Base-by-base conservation (phyloP, 2,888 invertebrate genomes). In the Drosophila ustulata region DNA sequence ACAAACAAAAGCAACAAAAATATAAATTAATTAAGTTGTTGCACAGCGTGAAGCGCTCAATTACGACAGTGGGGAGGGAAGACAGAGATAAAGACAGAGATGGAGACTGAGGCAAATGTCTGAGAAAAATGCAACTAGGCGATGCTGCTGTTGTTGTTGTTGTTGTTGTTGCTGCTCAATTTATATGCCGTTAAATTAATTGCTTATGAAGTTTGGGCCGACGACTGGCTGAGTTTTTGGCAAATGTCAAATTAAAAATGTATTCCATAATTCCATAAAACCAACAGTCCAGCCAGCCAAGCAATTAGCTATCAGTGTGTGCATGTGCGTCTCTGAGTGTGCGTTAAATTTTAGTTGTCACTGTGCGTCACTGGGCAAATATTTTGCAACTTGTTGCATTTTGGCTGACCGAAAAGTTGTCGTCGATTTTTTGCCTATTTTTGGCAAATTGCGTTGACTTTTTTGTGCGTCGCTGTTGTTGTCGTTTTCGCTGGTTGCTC, bases 41-140 rank as follows among this genome's bases (percentile, higher is more conserved):
- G 89, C 89, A 79, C 89, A 89, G 88, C 86, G 89, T 89, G 85
- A 86, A 86, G 86, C 89, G 88, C 80, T 75, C 88, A 85, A 89
- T 85, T 89, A 89, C 68, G 53, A 64, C 41, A 30, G 53, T 18
- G 45, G 18, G 46, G 11, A 11, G 47, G 39, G 46, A 51, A 57
- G 13, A 30, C 32, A 25, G 55, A 57, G 8, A 30, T 28, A 34
- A 18, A 57, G 13, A 30, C 32, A 25, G 55, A 57, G 8, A 30
- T 28, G 28, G 30, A 41, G 70, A 26, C 23, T 13, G 39, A 65
- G 79, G 66, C 69, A 83, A 81, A 83, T 82, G 85, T 84, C 89
- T 86, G 85, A 87, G 85, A 84, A 89, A 83, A 88, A 88, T 83
- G 79, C 83, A 88, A 78, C 87, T 78, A 87, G 89, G 79, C 87